Base-by-base conservation (phyloP, 2,113 vertebrate species). In the Tachuris rubrigastra region DNA sequence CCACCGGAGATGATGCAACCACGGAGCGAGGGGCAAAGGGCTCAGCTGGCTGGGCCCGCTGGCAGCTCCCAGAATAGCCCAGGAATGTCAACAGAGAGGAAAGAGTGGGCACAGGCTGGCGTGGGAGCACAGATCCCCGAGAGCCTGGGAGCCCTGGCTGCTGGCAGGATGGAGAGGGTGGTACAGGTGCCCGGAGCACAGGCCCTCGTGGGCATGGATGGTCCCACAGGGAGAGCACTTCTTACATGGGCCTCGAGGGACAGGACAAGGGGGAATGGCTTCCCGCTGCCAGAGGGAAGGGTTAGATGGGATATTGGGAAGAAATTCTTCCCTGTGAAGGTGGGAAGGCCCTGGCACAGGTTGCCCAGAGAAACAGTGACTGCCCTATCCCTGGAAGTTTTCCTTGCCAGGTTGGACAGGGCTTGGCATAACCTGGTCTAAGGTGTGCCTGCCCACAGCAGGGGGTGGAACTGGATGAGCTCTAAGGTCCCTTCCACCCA, bases 51-150 rank as follows among this genome's bases (percentile, higher is more conserved):
- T 30, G 39, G 87, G 92, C 79, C 47, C 35, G 86, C 88, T 97
- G 94, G 96, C 96, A 96, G 77, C 91, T 96, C 96, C 96, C 95
- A 96, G 97, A 97, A 97, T 96, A 97, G 96, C 80, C 80, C 95
- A 87, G 86, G 85, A 97, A 91, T 94, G 96, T 97, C 96, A 97
- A 97, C 88, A 96, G 65, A 62, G 85, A 73, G 75, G n/a, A 78
- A 80, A 4, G 39, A 71, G 67, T 12, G 87, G 87, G 92, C 92
- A 83, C 92, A 66, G 66, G 60, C 11, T 62, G 93, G 91, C 85
- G 91, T 2, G 33, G 62, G 56, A 86, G 85, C 74, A 18, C 5
- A 2, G 75, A 18, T 79, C 67, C 91, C 62, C 21, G 17, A 4
- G 44, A 69, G 33, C 46, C 60, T 16, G 44, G 2, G 50, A 72